Conservation (phyloP, 2,888 invertebrate genomes). For the Lordiphosa andalusiaca region DNA sequence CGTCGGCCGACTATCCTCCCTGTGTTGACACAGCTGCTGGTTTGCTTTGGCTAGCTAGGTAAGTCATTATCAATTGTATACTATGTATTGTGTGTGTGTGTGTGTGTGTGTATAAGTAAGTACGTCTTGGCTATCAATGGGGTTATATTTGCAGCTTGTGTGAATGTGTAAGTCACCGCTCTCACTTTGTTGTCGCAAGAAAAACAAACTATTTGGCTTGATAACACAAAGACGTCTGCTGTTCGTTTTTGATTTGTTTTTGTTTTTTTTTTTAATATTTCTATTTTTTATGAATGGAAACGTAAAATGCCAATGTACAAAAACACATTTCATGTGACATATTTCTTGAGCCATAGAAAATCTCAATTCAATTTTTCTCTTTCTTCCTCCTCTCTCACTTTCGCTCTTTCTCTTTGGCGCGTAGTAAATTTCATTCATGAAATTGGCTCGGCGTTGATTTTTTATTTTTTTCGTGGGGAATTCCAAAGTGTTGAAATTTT, state of each 20-base stretch:
- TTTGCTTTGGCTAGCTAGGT: constrained; percentile 6
- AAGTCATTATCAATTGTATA: constrained; percentile 15
- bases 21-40: constrained; percentile 63
- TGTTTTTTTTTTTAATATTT: constrained; percentile 40
- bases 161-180: constrained; percentile 32
- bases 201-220: constrained; percentile 36
- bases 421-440: constrained; percentile 65
- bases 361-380: constrained; percentile 42
- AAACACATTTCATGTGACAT: constrained; percentile 49
- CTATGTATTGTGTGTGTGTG: constrained; percentile 17
- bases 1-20: constrained; percentile 9
- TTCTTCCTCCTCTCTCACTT: background rate
- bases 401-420: constrained; percentile 5
- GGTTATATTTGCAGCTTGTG: constrained; percentile 26
- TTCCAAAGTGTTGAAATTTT: constrained; percentile 14
- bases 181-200: constrained; percentile 37
- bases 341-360: constrained; percentile 17
- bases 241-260: constrained; percentile 9
- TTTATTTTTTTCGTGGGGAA: constrained; percentile 1
- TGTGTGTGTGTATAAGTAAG: constrained; percentile 15
- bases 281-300: constrained; percentile 64
- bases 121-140: constrained; percentile 47
- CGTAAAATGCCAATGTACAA: constrained; percentile 27
- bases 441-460: constrained; percentile 9
- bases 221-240: constrained; percentile 48